Conservation (phyloP, 2,113 vertebrate genomes). For the Mormyrus iriodes region DNA sequence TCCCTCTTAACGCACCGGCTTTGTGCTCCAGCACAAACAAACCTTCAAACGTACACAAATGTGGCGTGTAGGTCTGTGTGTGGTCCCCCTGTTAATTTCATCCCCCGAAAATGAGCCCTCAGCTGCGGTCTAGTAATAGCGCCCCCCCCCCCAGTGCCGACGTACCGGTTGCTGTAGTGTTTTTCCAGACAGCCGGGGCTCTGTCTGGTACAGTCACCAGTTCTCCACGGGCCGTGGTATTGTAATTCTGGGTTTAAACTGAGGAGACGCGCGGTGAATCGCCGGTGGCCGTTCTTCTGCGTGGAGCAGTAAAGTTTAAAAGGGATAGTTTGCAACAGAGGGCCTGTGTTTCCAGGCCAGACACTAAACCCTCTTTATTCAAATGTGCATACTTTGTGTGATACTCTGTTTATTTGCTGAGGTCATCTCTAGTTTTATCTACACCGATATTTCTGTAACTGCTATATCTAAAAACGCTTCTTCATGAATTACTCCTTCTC, state of each 20-base stretch:
- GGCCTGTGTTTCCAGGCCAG: neutral
- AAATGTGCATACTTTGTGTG: neutral
- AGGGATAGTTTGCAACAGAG: neutral
- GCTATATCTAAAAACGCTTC: neutral
- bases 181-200: neutral
- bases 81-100: conserved; percentile 4
- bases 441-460: neutral
- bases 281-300: neutral
- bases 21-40: neutral
- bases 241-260: neutral
- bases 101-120: neutral
- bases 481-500: neutral
- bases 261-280: neutral
- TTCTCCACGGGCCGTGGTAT: neutral
- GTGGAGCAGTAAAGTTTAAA: neutral
- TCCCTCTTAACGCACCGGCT: neutral
- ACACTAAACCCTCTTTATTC: neutral
- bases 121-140: neutral
- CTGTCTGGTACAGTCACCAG: neutral
- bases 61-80: neutral
- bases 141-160: neutral
- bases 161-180: neutral
- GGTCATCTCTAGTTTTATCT: neutral
- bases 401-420: neutral
- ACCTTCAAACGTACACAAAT: neutral